These are phyloP conservation scores for Clarias batrachus DNA, from an alignment of 2,113 vertebrate species.

Conservation along the genomic window DNA sequence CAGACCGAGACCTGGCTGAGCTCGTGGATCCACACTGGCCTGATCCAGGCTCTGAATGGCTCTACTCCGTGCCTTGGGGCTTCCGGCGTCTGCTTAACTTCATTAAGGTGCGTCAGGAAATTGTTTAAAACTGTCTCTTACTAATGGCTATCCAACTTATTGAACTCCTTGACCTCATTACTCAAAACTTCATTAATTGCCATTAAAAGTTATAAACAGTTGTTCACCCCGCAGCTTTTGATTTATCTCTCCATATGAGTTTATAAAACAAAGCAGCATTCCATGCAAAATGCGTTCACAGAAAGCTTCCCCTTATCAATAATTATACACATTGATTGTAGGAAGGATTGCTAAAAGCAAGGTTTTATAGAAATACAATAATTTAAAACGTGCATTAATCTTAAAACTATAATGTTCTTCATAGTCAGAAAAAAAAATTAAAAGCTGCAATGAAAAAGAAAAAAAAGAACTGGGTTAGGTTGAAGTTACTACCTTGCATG, in stretches of 20 bases:
- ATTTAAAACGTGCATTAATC: neutral
- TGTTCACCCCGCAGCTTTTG: neutral
- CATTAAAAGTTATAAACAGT: neutral
- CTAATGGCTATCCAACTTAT: neutral
- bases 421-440: neutral
- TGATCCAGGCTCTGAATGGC: conserved; percentile 83
- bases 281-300: neutral
- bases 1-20: conserved; percentile 81
- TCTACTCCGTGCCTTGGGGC: conserved; percentile 88
- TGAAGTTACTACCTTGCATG: too few relatives aligned
- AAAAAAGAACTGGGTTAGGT: too few relatives aligned
- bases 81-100: conserved; percentile 90
- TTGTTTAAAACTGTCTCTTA: neutral
- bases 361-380: neutral
- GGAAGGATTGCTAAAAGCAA: neutral
- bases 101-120: conserved; percentile 77
- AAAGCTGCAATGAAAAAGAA: neutral
- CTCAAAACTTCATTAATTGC: too few relatives aligned
- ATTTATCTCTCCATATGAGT: neutral
- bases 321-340: neutral
- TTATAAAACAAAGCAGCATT: neutral
- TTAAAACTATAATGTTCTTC: neutral
- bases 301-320: neutral
- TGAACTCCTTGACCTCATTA: neutral
- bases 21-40: conserved; percentile 88